Evolutionary conservation across 2,797 vertebrate genomes (phyloP).

Genomic region (Pelobates cultripes): DNA sequence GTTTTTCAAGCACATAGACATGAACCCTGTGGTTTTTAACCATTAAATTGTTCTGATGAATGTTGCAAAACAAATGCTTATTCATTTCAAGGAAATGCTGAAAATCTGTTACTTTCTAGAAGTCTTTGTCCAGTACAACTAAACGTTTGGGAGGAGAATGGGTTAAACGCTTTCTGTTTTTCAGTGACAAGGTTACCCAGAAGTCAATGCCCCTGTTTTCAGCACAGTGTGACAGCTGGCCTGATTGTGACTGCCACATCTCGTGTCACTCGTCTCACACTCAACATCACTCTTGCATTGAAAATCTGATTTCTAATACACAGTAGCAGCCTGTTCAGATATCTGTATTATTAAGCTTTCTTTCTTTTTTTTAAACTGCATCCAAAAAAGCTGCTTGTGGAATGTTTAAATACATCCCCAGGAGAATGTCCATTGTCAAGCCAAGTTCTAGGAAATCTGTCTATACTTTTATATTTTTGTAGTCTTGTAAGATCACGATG

Average conservation of each 20-base stretch:
- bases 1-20: too few species aligned
- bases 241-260: conserved; percentile 34
- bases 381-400: not conserved
- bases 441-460: not conserved
- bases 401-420: not conserved
- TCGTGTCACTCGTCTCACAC: conserved; percentile 24
- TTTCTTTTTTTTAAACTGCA: not conserved
- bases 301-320: not conserved
- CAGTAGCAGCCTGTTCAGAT: conserved; percentile 4
- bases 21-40: too few species aligned
- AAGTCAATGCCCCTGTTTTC: conserved; percentile 4
- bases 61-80: too few species aligned
- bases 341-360: not conserved
- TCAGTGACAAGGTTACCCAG: conserved; percentile 30
- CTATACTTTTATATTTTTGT: not conserved
- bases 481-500: too few species aligned
- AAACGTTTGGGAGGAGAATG: not conserved
- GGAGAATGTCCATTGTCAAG: not conserved
- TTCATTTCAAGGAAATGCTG: too few species aligned
- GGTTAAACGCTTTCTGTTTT: not conserved
- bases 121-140: too few species aligned
- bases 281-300: not conserved
- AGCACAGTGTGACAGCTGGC: conserved; percentile 15
- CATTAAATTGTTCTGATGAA: too few species aligned
- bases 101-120: too few species aligned